Percentiles rank a stretch among this genome's conserved stretches.
These are phyloP conservation scores for Notamacropus eugenii DNA, from an alignment of 2,797 vertebrate species.

Conservation along the genomic window DNA sequence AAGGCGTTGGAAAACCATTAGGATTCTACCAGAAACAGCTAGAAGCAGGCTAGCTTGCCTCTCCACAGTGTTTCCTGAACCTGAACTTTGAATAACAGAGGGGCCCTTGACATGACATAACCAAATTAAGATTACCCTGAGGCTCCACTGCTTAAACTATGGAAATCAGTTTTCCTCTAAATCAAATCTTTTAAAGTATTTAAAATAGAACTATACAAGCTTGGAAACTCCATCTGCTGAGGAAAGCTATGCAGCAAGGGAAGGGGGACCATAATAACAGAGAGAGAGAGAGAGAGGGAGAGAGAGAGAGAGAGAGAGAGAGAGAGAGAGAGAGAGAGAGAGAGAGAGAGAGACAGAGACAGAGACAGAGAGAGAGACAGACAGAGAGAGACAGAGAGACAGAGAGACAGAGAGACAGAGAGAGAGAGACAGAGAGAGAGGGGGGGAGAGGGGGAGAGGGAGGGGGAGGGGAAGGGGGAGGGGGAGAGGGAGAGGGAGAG, in stretches of 20 bases:
- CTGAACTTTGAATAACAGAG: neutral
- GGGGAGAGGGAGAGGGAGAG: too few species aligned
- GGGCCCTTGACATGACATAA: conserved; percentile 15
- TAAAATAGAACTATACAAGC: conserved; percentile 58
- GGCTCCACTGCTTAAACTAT: conserved; percentile 32
- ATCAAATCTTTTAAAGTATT: conserved; percentile 51
- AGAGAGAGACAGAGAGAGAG: too few species aligned
- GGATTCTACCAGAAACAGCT: neutral
- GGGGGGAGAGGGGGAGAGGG: too few species aligned
- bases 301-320: too few species aligned
- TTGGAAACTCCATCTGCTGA: conserved; percentile 32
- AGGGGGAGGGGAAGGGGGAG: too few species aligned
- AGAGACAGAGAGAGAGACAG: too few species aligned
- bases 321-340: too few species aligned
- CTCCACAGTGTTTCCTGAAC: neutral
- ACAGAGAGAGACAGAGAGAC: too few species aligned
- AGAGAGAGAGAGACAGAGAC: too few species aligned
- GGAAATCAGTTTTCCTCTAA: conserved; percentile 71
- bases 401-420: too few species aligned
- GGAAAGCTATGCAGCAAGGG: neutral
- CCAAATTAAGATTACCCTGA: conserved; percentile 40
- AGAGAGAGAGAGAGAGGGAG: fast-evolving
- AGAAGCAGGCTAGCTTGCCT: neutral
- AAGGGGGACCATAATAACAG: neutral
- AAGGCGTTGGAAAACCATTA: fast-evolving